These are phyloP conservation scores for Acropternis orthonyx DNA, from an alignment of 2,797 vertebrate genomes.

Conservation along the genomic window DNA sequence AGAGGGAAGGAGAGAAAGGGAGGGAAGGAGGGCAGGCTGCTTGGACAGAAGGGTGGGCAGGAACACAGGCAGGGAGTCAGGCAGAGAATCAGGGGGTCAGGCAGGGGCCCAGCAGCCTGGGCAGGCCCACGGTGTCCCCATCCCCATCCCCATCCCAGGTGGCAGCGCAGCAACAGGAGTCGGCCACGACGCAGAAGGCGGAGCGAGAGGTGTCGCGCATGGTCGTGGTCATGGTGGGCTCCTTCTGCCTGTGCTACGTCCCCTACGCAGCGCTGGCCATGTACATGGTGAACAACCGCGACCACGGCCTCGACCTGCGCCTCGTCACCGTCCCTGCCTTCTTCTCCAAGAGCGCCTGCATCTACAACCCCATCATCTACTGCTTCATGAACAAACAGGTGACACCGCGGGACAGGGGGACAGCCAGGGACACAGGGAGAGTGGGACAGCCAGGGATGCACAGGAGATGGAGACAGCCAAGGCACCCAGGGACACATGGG, in stretches of 20 bases:
- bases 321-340: slow-evolving; percentile 84
- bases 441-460: too few relatives aligned
- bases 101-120: background rate
- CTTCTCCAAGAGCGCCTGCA: slow-evolving; percentile 85
- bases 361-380: slow-evolving; percentile 84
- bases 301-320: slow-evolving; percentile 77
- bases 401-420: background rate
- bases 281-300: slow-evolving; percentile 84
- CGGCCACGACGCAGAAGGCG: slow-evolving; percentile 84
- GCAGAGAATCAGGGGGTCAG: background rate
- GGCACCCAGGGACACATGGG: background rate
- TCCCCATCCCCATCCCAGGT: slow-evolving; percentile 64
- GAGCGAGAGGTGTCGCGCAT: slow-evolving; percentile 86
- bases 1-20: background rate
- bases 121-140: background rate
- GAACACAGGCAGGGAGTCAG: background rate
- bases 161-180: slow-evolving; percentile 85
- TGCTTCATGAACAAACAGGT: slow-evolving; percentile 88
- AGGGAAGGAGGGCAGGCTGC: background rate
- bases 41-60: background rate
- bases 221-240: slow-evolving; percentile 85
- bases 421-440: accelerated
- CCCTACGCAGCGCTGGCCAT: slow-evolving; percentile 84
- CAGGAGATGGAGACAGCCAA: accelerated
- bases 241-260: slow-evolving; percentile 83